Percentiles rank a stretch among this genome's conserved stretches.
These are phyloP conservation scores for Crepidodera aurea DNA, from an alignment of 2,888 invertebrate species.

Conservation along the genomic window DNA sequence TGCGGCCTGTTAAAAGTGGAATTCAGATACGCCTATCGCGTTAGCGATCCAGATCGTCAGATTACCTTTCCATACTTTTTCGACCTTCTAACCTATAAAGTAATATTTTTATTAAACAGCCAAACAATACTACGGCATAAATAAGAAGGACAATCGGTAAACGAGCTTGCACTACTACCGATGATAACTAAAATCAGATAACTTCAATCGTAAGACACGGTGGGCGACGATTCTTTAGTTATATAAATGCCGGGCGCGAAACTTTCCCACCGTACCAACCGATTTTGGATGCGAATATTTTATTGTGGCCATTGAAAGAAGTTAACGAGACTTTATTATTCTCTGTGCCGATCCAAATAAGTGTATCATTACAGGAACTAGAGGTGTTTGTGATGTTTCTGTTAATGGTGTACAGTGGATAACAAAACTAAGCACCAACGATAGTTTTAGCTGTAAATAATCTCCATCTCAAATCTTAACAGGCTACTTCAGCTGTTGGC, in stretches of 20 bases:
- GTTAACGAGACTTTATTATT: slow-evolving; percentile 41
- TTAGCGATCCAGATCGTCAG: slow-evolving; percentile 15
- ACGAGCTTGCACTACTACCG: slow-evolving; percentile 35
- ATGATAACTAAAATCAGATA: slow-evolving; percentile 45
- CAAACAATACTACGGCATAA: slow-evolving; percentile 34
- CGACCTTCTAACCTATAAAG: slow-evolving; percentile 29
- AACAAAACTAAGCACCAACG: not conserved
- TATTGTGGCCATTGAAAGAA: slow-evolving; percentile 23
- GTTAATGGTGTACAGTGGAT: slow-evolving; percentile 19
- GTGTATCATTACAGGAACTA: slow-evolving; percentile 32
- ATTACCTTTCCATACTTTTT: slow-evolving; percentile 14
- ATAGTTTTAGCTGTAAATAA: too few relatives aligned
- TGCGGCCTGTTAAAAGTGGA: too few relatives aligned
- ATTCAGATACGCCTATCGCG: not conserved
- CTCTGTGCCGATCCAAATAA: slow-evolving; percentile 45
- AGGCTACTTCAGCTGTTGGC: too few relatives aligned
- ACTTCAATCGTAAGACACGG: slow-evolving; percentile 43
- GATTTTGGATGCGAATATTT: slow-evolving; percentile 37
- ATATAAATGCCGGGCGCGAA: slow-evolving; percentile 41
- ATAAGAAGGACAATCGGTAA: slow-evolving; percentile 33
- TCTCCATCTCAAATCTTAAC: too few relatives aligned
- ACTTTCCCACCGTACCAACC: slow-evolving; percentile 44
- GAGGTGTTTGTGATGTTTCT: slow-evolving; percentile 28
- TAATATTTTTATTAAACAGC: slow-evolving; percentile 25
- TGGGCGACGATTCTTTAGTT: slow-evolving; percentile 45